Evolutionary conservation across 2,888 invertebrate genomes (phyloP).

Genomic region (Stramonita haemastoma): DNA sequence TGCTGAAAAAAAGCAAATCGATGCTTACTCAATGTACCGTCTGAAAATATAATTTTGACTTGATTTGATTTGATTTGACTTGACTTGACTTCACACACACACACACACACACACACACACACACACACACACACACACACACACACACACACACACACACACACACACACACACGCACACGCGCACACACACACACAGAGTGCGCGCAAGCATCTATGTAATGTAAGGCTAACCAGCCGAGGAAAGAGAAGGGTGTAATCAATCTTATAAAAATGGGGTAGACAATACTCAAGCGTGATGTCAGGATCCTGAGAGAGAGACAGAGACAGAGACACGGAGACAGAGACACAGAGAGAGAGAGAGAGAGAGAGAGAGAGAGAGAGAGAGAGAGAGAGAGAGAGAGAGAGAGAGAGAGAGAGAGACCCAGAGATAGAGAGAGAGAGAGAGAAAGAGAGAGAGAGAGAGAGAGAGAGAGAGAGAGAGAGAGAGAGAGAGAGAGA

Average conservation of each 20-base stretch:
- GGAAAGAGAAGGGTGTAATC: background rate
- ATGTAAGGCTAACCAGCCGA: background rate
- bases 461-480: background rate
- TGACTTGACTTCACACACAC: too few species aligned
- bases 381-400: constrained; percentile 22
- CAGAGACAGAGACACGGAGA: background rate
- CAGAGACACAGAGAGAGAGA: constrained; percentile 26
- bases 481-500: background rate
- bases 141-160: too few species aligned
- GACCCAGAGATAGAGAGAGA: background rate
- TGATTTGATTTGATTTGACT: too few species aligned
- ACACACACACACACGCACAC: too few species aligned
- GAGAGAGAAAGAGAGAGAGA: background rate
- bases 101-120: too few species aligned
- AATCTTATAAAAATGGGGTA: background rate
- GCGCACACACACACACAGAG: too few species aligned
- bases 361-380: constrained; percentile 31
- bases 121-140: too few species aligned
- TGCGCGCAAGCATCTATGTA: background rate
- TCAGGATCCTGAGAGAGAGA: background rate
- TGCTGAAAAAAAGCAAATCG: too few species aligned
- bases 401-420: background rate
- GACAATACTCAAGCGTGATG: background rate
- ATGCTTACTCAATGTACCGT: too few species aligned
- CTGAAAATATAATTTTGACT: too few species aligned